Base-by-base conservation (phyloP, 2,113 vertebrate species). In the Odocoileus hemionus region DNA sequence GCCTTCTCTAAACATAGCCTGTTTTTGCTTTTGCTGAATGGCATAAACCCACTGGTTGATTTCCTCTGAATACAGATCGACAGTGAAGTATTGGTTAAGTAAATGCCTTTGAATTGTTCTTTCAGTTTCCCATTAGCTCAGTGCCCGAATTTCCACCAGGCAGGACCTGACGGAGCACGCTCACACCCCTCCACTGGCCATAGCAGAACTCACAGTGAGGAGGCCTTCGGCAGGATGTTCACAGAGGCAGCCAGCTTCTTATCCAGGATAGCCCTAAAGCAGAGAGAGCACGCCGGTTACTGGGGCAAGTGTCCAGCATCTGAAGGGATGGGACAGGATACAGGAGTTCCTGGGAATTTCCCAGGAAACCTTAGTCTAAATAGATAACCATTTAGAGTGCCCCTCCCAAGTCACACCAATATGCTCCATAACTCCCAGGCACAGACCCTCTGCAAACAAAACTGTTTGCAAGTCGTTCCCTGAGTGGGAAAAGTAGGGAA, bases 231-330 rank as follows among this genome's bases (percentile, higher is more conserved):
- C 96, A 99, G 98, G 98, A 99, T 99, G 98, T 99, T 99, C 98
- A 99, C 98, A 4, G 98, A 98, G 89, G 99, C 99, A 55, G 99
- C 99, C 99, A 99, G 97, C 70, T 98, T 99, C 98, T 98, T 99
- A 88, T 99, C 99, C 99, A 99, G 99, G 90, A 99, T 98, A n/a
- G 98, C 98, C 98, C 99, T 99, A 98, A 97, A 92, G 52, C 82
- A 96, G 64, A 96, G 61, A 97, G 80, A 98, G 50, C 23, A 45
- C 50, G 1, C 26, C 14, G 12, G 76, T 84, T 50, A 92, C 12
- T 23, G 45, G 58, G 25, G 28, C 39, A 70, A 89, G 28, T 55
- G 26, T 47, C n/a, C 47, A 55, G 36, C 28, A 67, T 78, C 52
- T 83, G 26, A 91, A 86, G 57, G 87, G 23, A 90, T n/a, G 54